phyloP scores from a whole-genome alignment of 2,113 vertebrate species.

The Otolemur garnettii region DNA sequence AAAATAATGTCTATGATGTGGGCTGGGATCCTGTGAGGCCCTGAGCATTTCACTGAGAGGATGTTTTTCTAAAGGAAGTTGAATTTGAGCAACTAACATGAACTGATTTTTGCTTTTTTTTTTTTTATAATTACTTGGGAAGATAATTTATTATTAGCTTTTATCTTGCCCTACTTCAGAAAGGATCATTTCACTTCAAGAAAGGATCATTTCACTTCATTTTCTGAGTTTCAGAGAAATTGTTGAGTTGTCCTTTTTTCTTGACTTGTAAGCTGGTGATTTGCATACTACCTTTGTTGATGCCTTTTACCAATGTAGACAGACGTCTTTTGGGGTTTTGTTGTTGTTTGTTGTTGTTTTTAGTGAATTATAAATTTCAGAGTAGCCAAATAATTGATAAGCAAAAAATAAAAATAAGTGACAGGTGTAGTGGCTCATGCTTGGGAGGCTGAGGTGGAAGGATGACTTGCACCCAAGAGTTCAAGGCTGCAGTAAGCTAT shows the following conservation, averaged over 20 bases:
- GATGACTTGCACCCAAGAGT: not conserved
- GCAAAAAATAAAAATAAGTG: not conserved
- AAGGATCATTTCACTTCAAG: not conserved
- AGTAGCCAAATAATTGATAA: not conserved
- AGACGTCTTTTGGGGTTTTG: not conserved
- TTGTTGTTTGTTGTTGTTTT: not conserved
- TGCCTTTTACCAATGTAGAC: not conserved
- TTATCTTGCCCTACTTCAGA: constrained; percentile 2
- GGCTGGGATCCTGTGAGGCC: not conserved
- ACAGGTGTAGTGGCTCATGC: too few relatives aligned
- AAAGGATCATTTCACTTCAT: constrained; percentile 11
- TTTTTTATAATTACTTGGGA: not conserved
- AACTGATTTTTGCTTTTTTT: not conserved
- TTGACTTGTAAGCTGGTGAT: constrained; percentile 9
- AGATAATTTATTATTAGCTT: not conserved
- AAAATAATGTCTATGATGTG: not conserved
- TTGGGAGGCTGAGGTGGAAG: too few relatives aligned
- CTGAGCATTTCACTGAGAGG: rapidly evolving
- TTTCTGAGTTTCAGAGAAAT: constrained; percentile 37
- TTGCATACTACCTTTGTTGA: not conserved
- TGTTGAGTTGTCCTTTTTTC: not conserved
- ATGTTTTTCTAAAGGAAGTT: not conserved
- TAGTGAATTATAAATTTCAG: not conserved
- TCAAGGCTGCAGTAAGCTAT: not conserved
- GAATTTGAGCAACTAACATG: not conserved